Base-by-base conservation (phyloP, 2,888 invertebrate species). In the Bugula neritina region DNA sequence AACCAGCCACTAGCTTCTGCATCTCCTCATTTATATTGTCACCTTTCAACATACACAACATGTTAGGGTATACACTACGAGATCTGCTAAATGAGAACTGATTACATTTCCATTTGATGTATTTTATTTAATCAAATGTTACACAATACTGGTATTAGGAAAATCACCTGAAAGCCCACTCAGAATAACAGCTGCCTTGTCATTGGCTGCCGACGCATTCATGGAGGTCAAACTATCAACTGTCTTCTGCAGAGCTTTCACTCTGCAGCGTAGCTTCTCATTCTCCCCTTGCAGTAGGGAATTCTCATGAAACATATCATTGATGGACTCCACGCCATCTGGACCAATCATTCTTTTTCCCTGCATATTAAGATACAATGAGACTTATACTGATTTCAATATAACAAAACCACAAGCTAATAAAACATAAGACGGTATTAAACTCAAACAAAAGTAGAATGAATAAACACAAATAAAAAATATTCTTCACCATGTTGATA, bases 231-330 rank as follows among this genome's bases (percentile, higher is more conserved):
- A 84, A 72, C 90, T 89, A 77, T 95, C 94, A 29, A 95, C 90
- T 0, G 96, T 95, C 79, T 94, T 94, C 81, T 95, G 94, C 88
- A 97, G 89, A 1, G 95, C 94, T 86, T 97, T 97, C 0, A 97
- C 89, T 71, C 97, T 87, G 17, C 92, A 91, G 63, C 94, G 87
- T 52, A 97, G 86, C 75, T 93, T 91, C 79, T 92, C 92, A 74
- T 92, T 90, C 84, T 98, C 97, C 71, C 90, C 90, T 77, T 91
- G 90, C 0, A 97, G 87, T 89, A 97, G 91, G 31, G 90, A 91
- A 85, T 96, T 97, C 86, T 99, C 98, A 82, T 94, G 92, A 82
- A 91, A 94, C 85, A 96, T 93, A 82, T 99, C 98, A 78, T 94
- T 95, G 77, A 94, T 89, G 52, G 90, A 88, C 79, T 93, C 91